These are phyloP conservation scores for Drosophila putrida DNA, from an alignment of 2,888 invertebrate genomes.

Conservation along the genomic window DNA sequence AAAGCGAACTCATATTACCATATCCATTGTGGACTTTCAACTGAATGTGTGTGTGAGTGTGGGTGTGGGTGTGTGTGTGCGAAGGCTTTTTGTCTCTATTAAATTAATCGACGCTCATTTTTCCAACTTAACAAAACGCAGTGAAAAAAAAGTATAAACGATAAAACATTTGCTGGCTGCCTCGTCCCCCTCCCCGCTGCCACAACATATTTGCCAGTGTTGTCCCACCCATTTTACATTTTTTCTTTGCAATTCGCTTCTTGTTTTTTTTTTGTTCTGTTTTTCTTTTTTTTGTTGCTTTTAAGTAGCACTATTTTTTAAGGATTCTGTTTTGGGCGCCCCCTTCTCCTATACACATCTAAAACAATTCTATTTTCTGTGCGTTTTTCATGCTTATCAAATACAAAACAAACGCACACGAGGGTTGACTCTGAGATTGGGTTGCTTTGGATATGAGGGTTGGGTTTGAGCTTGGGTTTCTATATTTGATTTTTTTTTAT, in stretches of 20 bases:
- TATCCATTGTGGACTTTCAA: conserved; percentile 36
- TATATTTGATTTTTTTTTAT: neutral
- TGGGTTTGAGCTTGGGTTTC: conserved; percentile 3
- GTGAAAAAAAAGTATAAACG: conserved; percentile 72
- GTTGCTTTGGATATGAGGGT: neutral
- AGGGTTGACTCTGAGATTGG: conserved; percentile 57
- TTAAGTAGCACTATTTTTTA: conserved; percentile 81
- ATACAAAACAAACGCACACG: conserved; percentile 80
- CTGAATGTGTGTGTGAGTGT: conserved; percentile 5
- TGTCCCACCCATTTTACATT: conserved; percentile 65
- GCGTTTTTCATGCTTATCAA: conserved; percentile 82
- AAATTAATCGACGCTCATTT: conserved; percentile 84
- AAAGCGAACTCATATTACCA: conserved; percentile 33
- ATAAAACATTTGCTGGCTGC: conserved; percentile 75
- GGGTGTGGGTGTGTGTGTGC: conserved; percentile 38
- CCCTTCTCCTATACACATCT: conserved; percentile 28
- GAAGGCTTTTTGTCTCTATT: conserved; percentile 83
- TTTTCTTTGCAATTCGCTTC: conserved; percentile 45
- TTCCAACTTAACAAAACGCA: conserved; percentile 82
- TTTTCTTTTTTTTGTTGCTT: conserved; percentile 57
- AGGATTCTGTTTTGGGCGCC: conserved; percentile 72
- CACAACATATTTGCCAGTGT: conserved; percentile 41
- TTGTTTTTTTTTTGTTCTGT: conserved; percentile 17
- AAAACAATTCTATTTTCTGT: conserved; percentile 67
- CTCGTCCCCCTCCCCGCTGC: conserved; percentile 35